These are phyloP conservation scores for Cygnus atratus DNA, from an alignment of 2,113 vertebrate species.

Conservation along the genomic window DNA sequence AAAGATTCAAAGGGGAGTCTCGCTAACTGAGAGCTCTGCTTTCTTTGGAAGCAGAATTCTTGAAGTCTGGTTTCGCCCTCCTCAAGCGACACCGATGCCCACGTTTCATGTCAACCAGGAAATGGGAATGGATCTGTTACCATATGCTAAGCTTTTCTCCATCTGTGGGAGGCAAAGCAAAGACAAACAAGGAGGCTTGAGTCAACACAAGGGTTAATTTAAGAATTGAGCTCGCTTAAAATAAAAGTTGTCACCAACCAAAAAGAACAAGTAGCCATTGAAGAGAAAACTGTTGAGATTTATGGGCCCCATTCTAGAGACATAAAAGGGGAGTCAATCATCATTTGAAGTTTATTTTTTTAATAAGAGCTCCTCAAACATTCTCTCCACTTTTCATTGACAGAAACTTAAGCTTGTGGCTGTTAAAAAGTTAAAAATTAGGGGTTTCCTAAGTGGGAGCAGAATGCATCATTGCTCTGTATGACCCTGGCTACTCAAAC, in stretches of 20 bases:
- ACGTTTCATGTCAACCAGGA: neutral
- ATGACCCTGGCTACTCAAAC: conserved; percentile 61
- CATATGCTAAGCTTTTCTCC: neutral
- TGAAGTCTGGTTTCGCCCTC: neutral
- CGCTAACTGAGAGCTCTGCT: neutral
- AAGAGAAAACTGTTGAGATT: conserved; percentile 68
- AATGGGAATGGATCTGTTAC: neutral
- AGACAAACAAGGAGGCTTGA: conserved; percentile 54
- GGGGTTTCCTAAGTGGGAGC: conserved; percentile 68
- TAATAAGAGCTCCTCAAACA: conserved; percentile 68
- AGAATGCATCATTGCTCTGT: conserved; percentile 61
- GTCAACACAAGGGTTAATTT: conserved; percentile 64
- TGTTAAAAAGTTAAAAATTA: conserved; percentile 72
- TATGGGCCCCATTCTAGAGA: conserved; percentile 55
- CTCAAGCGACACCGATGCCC: neutral
- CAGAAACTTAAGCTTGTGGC: conserved; percentile 47
- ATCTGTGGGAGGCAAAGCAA: conserved; percentile 19
- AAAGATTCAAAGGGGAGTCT: neutral
- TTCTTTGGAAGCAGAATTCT: neutral
- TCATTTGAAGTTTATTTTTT: conserved; percentile 70
- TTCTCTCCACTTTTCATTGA: conserved; percentile 53
- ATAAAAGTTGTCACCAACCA: conserved; percentile 66
- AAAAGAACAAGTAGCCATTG: conserved; percentile 69
- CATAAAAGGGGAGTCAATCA: conserved; percentile 67
- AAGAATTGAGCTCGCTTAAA: conserved; percentile 50